Evolutionary conservation across 2,888 invertebrate genomes (phyloP), one percentile per base, ranked within the genome.

Genomic region (Brenthis hecate): DNA sequence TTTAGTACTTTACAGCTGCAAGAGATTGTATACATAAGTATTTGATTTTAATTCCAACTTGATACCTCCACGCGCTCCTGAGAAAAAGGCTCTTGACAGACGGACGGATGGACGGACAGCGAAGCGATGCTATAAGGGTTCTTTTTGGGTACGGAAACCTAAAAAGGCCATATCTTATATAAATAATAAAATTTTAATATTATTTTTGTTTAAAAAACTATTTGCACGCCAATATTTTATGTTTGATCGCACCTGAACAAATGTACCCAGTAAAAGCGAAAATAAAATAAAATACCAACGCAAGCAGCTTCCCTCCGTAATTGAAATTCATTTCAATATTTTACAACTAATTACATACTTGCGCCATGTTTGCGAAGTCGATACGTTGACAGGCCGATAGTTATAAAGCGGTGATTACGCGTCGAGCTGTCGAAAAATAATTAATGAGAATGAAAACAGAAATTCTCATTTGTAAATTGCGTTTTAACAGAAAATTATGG

Each of bases 401-500:
- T 73, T 70, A 74, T 69, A 69, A 73, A 73, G 69, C 68, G 70
- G 70, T 69, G 65, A 74, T 72, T 72, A 74, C 70, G 70, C 53
- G 67, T 50, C 14, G 60, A 43, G 66, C 67, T 61, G 64, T 67
- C 69, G 60, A 56, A 71, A 71, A 73, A 73, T 74, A 68, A 69
- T 71, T 71, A 66, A 69, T 71, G 68, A 65, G 68, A 50, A 68
- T 63, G 66, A 65, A 68, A 61, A 68, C 73, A 66, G 50, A 66
- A 72, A 68, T 70, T 65, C 62, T 64, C 47, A 71, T 66, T 57
- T 66, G 71, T 64, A 61, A 70, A 71, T 72, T 73, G 73, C 65
- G 56, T 74, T 72, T 72, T 68, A 73, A 74, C 74, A 68, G 69
- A 73, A 73, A 73, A 71, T 71, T 65, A 73, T 72, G 71, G 73